phyloP scores from a whole-genome alignment of 2,888 invertebrate genomes.

The Agrochola lychnidis region DNA sequence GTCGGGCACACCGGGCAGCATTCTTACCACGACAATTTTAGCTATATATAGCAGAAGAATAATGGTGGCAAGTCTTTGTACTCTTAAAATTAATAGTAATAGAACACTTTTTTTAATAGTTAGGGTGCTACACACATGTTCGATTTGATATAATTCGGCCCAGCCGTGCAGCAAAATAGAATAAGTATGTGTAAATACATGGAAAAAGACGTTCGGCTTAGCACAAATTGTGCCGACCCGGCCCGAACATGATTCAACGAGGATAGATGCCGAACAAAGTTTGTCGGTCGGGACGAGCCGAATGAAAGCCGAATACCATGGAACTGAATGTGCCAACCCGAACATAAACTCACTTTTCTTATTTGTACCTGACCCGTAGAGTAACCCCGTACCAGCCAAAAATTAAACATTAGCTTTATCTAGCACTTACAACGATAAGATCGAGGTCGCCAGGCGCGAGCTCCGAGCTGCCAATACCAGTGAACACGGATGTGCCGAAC shows the following conservation, averaged over 20 bases:
- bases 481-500: constrained; percentile 83
- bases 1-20: background rate
- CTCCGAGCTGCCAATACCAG: constrained; percentile 79
- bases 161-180: background rate
- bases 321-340: background rate
- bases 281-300: too few relatives aligned
- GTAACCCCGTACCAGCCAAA: background rate
- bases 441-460: constrained; percentile 79
- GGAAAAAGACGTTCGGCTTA: background rate
- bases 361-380: background rate
- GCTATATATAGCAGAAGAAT: background rate
- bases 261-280: background rate
- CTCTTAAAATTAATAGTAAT: background rate
- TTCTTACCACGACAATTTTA: background rate
- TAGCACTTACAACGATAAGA: constrained; percentile 75
- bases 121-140: background rate
- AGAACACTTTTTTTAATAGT: background rate
- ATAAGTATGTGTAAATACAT: background rate
- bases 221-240: background rate
- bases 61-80: background rate
- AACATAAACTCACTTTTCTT: background rate
- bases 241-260: background rate
- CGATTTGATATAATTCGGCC: background rate
- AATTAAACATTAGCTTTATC: background rate
- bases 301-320: background rate